phyloP scores from a whole-genome alignment of 2,888 invertebrate species.

The Podotricha telesiphe region DNA sequence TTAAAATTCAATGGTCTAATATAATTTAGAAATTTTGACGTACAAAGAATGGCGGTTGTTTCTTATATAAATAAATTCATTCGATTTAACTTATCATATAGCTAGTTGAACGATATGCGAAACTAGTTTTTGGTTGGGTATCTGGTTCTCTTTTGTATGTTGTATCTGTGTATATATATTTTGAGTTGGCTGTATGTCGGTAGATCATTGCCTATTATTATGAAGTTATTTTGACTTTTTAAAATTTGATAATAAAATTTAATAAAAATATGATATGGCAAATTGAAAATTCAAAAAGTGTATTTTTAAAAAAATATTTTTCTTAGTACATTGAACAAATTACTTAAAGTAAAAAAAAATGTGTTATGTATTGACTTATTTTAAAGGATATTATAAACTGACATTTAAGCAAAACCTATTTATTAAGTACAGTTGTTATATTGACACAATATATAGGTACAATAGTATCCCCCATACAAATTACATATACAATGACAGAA shows the following conservation, averaged over 20 bases:
- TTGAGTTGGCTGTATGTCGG: not conserved
- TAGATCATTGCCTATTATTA: not conserved
- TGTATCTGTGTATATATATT: constrained; percentile 1
- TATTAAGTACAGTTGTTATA: too few relatives aligned
- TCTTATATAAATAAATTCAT: constrained; percentile 57
- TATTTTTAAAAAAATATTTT: too few relatives aligned
- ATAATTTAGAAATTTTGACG: constrained; percentile 49
- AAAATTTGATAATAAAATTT: not conserved
- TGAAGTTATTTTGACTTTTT: not conserved
- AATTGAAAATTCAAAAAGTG: too few relatives aligned
- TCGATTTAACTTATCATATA: constrained; percentile 55
- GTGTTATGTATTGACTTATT: too few relatives aligned
- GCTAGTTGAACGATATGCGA: constrained; percentile 25
- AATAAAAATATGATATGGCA: too few relatives aligned
- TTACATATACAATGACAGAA: too few relatives aligned
- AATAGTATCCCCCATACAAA: too few relatives aligned
- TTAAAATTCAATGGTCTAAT: constrained; percentile 39
- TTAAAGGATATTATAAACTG: too few relatives aligned
- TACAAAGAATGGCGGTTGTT: constrained; percentile 62
- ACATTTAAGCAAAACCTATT: too few relatives aligned
- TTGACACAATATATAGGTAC: too few relatives aligned
- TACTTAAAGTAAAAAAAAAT: too few relatives aligned
- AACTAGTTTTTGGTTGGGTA: constrained; percentile 4
- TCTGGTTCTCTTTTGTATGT: constrained; percentile 3
- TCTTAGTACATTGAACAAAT: too few relatives aligned